Conservation (phyloP, 2,113 vertebrate species). For the Hyperoodon ampullatus region DNA sequence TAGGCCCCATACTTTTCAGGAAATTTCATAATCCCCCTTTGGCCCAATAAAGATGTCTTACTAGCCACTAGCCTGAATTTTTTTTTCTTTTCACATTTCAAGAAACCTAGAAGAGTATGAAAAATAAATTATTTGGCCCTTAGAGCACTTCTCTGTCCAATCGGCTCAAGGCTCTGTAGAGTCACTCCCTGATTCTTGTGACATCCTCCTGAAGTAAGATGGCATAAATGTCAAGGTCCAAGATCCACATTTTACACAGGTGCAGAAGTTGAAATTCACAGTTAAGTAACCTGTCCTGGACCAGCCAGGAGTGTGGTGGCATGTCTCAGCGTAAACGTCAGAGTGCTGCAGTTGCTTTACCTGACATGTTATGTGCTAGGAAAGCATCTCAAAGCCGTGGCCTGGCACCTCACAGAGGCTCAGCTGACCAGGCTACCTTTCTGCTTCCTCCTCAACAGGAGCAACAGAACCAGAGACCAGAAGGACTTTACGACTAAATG, state of each 20-base stretch:
- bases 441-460: not conserved
- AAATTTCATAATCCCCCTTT: conserved; percentile 8
- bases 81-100: conserved; percentile 15
- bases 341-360: not conserved
- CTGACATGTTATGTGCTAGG: not conserved
- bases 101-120: not conserved
- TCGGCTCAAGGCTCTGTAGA: not conserved
- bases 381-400: not conserved
- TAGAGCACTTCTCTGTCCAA: not conserved
- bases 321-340: not conserved
- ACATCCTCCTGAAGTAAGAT: not conserved
- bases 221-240: not conserved
- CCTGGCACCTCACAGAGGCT: not conserved
- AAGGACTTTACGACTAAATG: not conserved
- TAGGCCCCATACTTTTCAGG: not conserved
- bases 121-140: not conserved
- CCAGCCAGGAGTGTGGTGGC: not conserved
- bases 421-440: not conserved
- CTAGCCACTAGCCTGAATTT: not conserved
- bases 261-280: not conserved
- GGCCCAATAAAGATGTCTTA: not conserved
- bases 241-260: not conserved
- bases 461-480: not conserved
- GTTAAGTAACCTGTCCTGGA: not conserved
- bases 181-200: not conserved